A percentile compares a stretch with the other conserved stretches of the same genome.
These are phyloP conservation scores for Egretta garzetta DNA, from an alignment of 2,113 vertebrate genomes.

Conservation along the genomic window DNA sequence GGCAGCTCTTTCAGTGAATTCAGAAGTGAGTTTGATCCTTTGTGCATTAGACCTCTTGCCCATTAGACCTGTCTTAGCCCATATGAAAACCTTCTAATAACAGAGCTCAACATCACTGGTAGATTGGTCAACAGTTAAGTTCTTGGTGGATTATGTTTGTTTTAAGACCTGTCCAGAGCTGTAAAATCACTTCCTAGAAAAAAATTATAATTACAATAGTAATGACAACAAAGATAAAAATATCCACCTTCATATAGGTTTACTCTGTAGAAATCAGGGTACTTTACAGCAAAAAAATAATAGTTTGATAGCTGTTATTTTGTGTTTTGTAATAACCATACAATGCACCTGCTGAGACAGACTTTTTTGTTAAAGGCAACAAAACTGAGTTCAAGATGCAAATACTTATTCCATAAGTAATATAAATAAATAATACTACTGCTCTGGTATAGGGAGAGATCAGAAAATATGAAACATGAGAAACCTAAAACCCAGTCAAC, in stretches of 20 bases:
- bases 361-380: neutral
- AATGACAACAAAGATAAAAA: neutral
- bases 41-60: neutral
- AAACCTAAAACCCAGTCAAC: neutral
- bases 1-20: neutral
- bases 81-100: neutral
- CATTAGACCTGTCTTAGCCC: neutral
- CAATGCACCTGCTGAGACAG: neutral
- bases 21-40: neutral
- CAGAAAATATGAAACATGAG: neutral
- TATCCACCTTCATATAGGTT: neutral
- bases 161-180: neutral
- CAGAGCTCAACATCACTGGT: neutral
- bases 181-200: neutral
- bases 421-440: neutral
- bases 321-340: neutral
- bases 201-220: neutral
- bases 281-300: neutral
- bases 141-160: neutral
- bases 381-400: conserved; percentile 1
- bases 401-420: neutral
- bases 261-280: neutral
- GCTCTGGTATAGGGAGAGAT: neutral
- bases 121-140: neutral
- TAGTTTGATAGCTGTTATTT: neutral